Base-by-base conservation (phyloP, 2,888 invertebrate genomes). In the Drosophila testacea region DNA sequence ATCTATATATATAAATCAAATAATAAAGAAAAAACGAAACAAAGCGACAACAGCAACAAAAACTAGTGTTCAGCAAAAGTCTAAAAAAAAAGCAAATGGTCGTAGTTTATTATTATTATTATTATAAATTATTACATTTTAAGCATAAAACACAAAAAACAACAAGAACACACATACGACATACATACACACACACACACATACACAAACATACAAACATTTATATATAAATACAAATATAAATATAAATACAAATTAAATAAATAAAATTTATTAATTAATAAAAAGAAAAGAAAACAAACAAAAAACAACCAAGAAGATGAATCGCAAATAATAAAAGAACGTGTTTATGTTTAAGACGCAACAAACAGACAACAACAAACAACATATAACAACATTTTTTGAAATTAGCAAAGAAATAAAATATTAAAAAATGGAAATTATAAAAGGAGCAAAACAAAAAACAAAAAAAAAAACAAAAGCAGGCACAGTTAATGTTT, bases 31-130 rank as follows among this genome's bases (percentile, higher is more conserved):
- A 41, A 57, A 34, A 32, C 16, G 54, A 32, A 61, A 54, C 16
- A 41, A 41, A 61, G 32, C 54, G 52, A 54, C 65, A 66, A 34
- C 52, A 50, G 42, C 34, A 68, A 64, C 65, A 60, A 47, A 65
- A 61, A 68, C 62, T 70, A 69, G 73, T 77, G 77, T 77, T 76
- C 76, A 77, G 52, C 67, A 61, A 34, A 48, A 60, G 38, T 41
- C 16, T 34, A 42, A 32, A 16, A 39, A 52, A 55, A 51, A n/a
- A 66, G 56, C 44, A 52, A 41, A 75, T 74, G 77, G 79, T 79
- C 79, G 79, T 77, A 79, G 77, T 79, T 79, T 79, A 79, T 79
- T 79, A 79, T 79, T 78, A 78, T 77, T 78, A 78, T 75, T 64
- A 75, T 62, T 67, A 78, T 22, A 74, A 76, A 76, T 79, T 76